Conservation (phyloP, 2,888 invertebrate genomes). For the Helleia helle region DNA sequence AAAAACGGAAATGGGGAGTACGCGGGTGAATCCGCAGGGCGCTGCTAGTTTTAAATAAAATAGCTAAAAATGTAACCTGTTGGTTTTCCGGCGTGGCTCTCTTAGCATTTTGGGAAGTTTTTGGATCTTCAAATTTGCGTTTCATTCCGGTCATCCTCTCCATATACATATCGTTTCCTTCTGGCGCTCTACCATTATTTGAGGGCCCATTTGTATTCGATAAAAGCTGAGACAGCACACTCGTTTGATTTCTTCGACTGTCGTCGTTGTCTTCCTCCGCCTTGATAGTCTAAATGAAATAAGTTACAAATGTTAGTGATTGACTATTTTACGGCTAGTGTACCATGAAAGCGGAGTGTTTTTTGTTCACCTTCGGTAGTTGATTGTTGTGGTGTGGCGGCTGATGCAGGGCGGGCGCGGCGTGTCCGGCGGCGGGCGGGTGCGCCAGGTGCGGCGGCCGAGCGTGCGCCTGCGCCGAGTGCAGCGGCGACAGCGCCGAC, state of each 20-base stretch:
- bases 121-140: slow-evolving; percentile 67
- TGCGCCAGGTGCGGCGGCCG: too few relatives aligned
- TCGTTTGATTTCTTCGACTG: slow-evolving; percentile 64
- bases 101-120: slow-evolving; percentile 77
- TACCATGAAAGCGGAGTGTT: too few relatives aligned
- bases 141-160: slow-evolving; percentile 50
- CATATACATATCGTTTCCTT: slow-evolving; percentile 44
- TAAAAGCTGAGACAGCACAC: slow-evolving; percentile 70
- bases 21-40: too few relatives aligned
- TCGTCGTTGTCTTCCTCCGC: slow-evolving; percentile 85
- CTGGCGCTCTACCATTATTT: slow-evolving; percentile 45
- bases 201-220: slow-evolving; percentile 52
- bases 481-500: slow-evolving; percentile 25
- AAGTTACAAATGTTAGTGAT: slow-evolving; percentile 7
- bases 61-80: slow-evolving; percentile 50
- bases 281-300: slow-evolving; percentile 86
- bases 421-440: too few relatives aligned
- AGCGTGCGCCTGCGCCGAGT: slow-evolving; percentile 28
- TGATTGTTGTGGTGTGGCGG: slow-evolving; percentile 26
- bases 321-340: too few relatives aligned
- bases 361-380: slow-evolving; percentile 39
- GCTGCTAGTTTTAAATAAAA: too few relatives aligned
- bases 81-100: slow-evolving; percentile 63
- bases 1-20: too few relatives aligned
- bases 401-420: slow-evolving; percentile 20